Base-by-base conservation (phyloP, 2,797 vertebrate genomes). In the Smutsia gigantea region DNA sequence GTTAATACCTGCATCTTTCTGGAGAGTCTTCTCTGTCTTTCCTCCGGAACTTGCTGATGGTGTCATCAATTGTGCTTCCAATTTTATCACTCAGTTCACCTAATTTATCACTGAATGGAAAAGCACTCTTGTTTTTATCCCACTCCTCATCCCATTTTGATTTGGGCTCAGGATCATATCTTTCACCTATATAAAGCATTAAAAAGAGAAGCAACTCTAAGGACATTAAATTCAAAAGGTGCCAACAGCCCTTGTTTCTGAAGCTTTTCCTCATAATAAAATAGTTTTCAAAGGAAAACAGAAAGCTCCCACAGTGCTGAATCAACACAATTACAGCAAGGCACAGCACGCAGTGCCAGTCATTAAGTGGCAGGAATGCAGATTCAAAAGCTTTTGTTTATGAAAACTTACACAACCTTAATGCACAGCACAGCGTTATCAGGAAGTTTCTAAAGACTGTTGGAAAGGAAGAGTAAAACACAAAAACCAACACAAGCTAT, bases 41-140 rank as follows among this genome's bases (percentile, higher is more conserved):
- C 98, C 99, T 99, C 97, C 99, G 99, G 98, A 99, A 99, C 98
- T 99, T 99, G 99, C 98, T 99, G 98, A 99, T 99, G 96, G 99
- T 99, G 95, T 99, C 99, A 37, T 99, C 99, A 27, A 99, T 99
- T 31, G 99, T 99, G 98, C 99, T 99, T 98, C 99, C 99, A n/a
- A 99, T 99, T 98, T 99, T 99, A 98, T 99, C 99, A 1, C 99
- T 99, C 94, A 99, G 99, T 97, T 99, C 99, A 29, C 99, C 99
- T 96, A 99, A 98, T 98, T 99, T 99, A 98, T 99, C 99, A 61
- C 99, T 99, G 98, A 99, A 99, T 49, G 99, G 99, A 98, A 99
- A 99, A 42, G 98, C 97, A 18, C 99, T 98, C 98, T 99, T 99
- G 98, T 97, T 99, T 95, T 99, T 99, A 98, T 99, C 99, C 99